These are phyloP conservation scores for Hylyphantes graminicola DNA, from an alignment of 1,140 invertebrate species.

Conservation along the genomic window DNA sequence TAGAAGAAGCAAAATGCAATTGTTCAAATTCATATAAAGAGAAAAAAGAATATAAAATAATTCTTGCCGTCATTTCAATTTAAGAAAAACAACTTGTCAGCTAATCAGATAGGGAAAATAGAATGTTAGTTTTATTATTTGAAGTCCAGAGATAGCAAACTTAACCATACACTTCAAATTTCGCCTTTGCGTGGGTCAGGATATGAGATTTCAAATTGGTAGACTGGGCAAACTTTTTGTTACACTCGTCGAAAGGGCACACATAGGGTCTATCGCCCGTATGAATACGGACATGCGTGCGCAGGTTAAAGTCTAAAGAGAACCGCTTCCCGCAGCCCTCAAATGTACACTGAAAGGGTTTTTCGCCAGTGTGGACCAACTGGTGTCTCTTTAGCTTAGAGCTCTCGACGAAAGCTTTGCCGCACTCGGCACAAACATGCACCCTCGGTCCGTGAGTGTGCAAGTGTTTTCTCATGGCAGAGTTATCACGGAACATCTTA, in stretches of 20 bases:
- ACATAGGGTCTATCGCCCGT: conserved; percentile 97
- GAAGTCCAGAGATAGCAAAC: not conserved
- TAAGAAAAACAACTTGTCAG: too few relatives aligned
- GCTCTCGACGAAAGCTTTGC: conserved; percentile 98
- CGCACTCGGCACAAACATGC: conserved; percentile 97
- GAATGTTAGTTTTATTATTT: too few relatives aligned
- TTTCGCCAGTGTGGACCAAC: conserved; percentile 93
- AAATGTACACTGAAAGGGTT: conserved; percentile 97
- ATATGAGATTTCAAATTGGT: conserved; percentile 99
- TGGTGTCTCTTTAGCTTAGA: conserved; percentile 96
- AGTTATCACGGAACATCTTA: conserved; percentile 98
- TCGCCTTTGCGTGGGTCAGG: conserved; percentile 95
- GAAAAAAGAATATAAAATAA: too few relatives aligned
- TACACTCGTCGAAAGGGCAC: conserved; percentile 98
- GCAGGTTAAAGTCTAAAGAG: conserved; percentile 94
- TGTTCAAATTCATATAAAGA: too few relatives aligned
- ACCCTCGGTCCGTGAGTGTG: conserved; percentile 97
- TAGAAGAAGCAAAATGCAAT: too few relatives aligned
- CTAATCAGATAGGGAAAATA: too few relatives aligned
- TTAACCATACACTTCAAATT: conserved; percentile 66
- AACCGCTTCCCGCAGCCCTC: conserved; percentile 98
- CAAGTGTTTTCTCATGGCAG: conserved; percentile 96
- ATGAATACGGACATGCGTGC: conserved; percentile 97
- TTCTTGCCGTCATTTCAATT: too few relatives aligned
- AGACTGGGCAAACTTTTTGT: conserved; percentile 98